phyloP scores from a whole-genome alignment of 2,888 invertebrate species.

The Heteromurus nitidus region DNA sequence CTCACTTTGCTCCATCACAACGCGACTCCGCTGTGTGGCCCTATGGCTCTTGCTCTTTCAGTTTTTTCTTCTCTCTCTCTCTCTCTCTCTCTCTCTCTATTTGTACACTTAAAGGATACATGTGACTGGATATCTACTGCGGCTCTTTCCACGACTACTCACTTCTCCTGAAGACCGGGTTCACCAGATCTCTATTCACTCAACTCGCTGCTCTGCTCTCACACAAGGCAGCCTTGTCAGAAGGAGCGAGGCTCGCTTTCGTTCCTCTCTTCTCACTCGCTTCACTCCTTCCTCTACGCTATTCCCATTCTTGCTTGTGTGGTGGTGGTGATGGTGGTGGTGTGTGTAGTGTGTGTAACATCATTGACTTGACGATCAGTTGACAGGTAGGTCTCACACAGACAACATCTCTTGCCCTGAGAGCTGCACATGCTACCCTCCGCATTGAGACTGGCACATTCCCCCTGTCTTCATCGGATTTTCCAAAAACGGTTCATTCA shows the following conservation, averaged over 20 bases:
- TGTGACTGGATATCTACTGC: slow-evolving; percentile 48
- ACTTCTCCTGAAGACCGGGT: slow-evolving; percentile 37
- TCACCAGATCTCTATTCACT: slow-evolving; percentile 59
- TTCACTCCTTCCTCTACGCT: background rate
- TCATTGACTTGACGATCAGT: slow-evolving; percentile 73
- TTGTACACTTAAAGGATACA: slow-evolving; percentile 61
- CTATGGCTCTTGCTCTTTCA: slow-evolving; percentile 56
- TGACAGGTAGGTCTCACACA: slow-evolving; percentile 74
- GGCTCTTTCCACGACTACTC: slow-evolving; percentile 7
- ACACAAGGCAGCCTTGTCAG: slow-evolving; percentile 47
- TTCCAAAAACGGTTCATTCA: background rate
- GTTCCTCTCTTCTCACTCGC: slow-evolving; percentile 35
- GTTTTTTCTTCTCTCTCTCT: slow-evolving; percentile 35
- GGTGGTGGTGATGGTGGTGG: slow-evolving; percentile 35
- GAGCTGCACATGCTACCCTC: slow-evolving; percentile 63
- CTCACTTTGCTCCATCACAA: slow-evolving; percentile 11
- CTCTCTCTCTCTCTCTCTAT: slow-evolving; percentile 42
- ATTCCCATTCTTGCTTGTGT: slow-evolving; percentile 27
- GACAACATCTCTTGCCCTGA: slow-evolving; percentile 67
- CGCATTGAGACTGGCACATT: slow-evolving; percentile 63
- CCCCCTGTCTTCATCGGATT: slow-evolving; percentile 57
- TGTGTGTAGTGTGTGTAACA: slow-evolving; percentile 61
- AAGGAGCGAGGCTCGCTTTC: slow-evolving; percentile 40
- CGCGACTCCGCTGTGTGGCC: slow-evolving; percentile 6
- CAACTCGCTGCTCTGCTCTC: slow-evolving; percentile 18